A percentile compares a stretch with the other conserved stretches of the same genome.
Evolutionary conservation across 2,113 vertebrate genomes (phyloP).

Genomic region (Gobiocypris rarus): DNA sequence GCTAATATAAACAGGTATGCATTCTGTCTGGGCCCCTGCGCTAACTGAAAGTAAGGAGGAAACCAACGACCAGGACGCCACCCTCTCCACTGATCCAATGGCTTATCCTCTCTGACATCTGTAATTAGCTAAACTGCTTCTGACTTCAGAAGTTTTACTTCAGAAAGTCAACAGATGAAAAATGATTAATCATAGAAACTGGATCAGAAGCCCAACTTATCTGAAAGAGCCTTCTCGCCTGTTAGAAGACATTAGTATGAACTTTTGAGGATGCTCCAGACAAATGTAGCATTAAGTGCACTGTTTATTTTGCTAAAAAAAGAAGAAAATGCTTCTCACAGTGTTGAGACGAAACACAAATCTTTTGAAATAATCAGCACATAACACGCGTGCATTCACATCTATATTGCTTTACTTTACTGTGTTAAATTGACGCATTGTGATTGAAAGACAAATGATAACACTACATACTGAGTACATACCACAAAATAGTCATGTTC

Average conservation of each 20-base stretch:
- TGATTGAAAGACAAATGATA: not conserved
- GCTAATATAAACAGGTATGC: not conserved
- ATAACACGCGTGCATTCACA: not conserved
- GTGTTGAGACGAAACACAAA: not conserved
- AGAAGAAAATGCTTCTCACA: not conserved
- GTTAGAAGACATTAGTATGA: not conserved
- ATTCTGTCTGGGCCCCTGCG: not conserved
- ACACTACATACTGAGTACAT: not conserved
- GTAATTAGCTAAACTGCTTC: constrained; percentile 18
- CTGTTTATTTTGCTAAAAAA: not conserved
- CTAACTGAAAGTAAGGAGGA: constrained; percentile 9
- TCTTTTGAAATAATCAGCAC: not conserved
- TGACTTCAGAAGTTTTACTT: not conserved
- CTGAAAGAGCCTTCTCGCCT: not conserved
- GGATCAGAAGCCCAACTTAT: not conserved
- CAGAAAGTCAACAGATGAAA: not conserved
- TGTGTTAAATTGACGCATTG: not conserved
- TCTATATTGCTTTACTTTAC: not conserved
- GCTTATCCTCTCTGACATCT: constrained; percentile 31
- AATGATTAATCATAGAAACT: not conserved
- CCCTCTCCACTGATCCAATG: not conserved
- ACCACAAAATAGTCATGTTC: not conserved
- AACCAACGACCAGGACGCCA: constrained; percentile 1
- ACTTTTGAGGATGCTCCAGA: not conserved
- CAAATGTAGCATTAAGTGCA: not conserved